A percentile compares a stretch with the other conserved stretches of the same genome.
These are phyloP conservation scores for Chiloscyllium plagiosum DNA, from an alignment of 2,113 vertebrate genomes.

Conservation along the genomic window DNA sequence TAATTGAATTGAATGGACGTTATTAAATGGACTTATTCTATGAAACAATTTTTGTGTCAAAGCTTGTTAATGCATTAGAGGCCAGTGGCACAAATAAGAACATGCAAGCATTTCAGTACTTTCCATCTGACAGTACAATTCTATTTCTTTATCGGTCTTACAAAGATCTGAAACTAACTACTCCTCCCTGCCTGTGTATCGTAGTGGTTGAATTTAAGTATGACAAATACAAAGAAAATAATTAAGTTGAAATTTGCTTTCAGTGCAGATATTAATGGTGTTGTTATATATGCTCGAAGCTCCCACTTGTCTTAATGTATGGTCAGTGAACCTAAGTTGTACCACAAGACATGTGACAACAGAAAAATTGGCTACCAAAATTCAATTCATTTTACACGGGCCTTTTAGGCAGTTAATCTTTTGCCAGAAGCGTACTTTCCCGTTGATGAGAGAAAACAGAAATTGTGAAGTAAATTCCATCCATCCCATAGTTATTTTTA, in stretches of 20 bases:
- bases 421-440: background rate
- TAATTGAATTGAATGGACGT: constrained; percentile 34
- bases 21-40: constrained; percentile 34
- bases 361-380: background rate
- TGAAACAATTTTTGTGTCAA: constrained; percentile 34
- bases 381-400: background rate
- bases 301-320: background rate
- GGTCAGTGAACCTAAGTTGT: background rate
- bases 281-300: background rate
- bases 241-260: constrained; percentile 12
- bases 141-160: constrained; percentile 5
- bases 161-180: background rate
- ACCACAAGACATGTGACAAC: background rate
- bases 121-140: background rate
- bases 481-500: background rate
- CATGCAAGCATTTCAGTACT: background rate
- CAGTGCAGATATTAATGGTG: background rate
- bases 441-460: background rate
- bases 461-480: background rate
- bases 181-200: background rate
- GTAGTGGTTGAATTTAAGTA: background rate
- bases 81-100: constrained; percentile 25
- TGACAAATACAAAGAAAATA: background rate
- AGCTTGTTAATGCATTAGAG: constrained; percentile 34
- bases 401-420: background rate